Base-by-base conservation (phyloP, 2,888 invertebrate species). In the Beris chalybata region DNA sequence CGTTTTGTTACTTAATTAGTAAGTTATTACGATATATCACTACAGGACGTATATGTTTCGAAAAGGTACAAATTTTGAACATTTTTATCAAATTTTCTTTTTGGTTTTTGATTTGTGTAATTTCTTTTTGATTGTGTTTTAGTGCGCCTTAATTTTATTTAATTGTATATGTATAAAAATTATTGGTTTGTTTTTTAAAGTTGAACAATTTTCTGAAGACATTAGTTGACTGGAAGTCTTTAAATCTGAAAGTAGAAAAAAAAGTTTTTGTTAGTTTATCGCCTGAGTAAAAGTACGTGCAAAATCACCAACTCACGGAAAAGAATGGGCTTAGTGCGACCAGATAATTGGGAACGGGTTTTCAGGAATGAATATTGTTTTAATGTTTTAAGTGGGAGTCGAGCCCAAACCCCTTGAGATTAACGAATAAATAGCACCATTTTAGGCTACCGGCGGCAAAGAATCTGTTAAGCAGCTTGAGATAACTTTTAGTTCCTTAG, bases 1-100 rank as follows among this genome's bases (percentile, higher is more conserved):
- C 38, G 44, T n/a, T 56, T 58, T 53, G 57, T 48, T 38, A 64
- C 55, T 61, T 65, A 38, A 64, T 55, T 30, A 43, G 15, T 59
- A 48, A 43, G 69, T 69, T 69, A 67, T 70, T 70, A 69, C 71
- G 68, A 66, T 61, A 61, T 61, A 72, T 72, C 66, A 70, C 69
- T 71, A 72, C 65, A 70, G 73, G 73, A 73, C 73, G 73, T 71
- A 72, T 73, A 70, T 69, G 73, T 72, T 73, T 73, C 71, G 66
- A 71, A 70, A 69, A 73, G 73, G 73, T 73, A 73, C 74, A 71
- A 71, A 71, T 70, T 70, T 69, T 71, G 67, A 71, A 70, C 72
- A 73, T 73, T 69, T 71, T 72, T 54, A 66, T 45, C 32, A 29
- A 61, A 30, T 57, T 57, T 11, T 12, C 13, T 38, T 43, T 45